Conservation (phyloP, 2,888 invertebrate genomes). For the Phoronis australis region DNA sequence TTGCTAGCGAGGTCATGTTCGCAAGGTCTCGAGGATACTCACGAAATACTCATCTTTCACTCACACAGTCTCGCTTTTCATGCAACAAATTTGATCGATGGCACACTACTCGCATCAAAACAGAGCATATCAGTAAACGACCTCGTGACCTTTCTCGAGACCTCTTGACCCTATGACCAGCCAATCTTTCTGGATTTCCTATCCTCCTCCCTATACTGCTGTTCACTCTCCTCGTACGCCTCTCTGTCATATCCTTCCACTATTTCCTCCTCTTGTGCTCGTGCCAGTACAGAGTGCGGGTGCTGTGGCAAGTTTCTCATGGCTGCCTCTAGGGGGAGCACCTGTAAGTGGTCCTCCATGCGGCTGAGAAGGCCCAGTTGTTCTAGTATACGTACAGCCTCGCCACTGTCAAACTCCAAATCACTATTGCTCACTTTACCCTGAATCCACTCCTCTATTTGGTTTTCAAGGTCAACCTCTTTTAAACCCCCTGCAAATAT, state of each 20-base stretch:
- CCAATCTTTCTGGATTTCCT: conserved; percentile 28
- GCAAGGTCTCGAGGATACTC: too few relatives aligned
- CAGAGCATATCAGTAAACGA: too few relatives aligned
- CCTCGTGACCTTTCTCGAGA: too few relatives aligned
- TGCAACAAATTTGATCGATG: too few relatives aligned
- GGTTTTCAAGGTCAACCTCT: conserved; percentile 23
- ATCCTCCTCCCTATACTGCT: conserved; percentile 36
- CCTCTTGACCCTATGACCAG: conserved; percentile 35
- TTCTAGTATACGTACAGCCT: conserved; percentile 31
- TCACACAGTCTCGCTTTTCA: too few relatives aligned
- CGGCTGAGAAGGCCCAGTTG: conserved; percentile 35
- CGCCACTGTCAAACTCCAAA: conserved; percentile 34
- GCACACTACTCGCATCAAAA: too few relatives aligned
- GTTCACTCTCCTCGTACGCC: conserved; percentile 33
- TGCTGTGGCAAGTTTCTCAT: conserved; percentile 35
- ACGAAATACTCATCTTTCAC: too few relatives aligned
- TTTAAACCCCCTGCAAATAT: conserved; percentile 32
- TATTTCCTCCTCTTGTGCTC: conserved; percentile 33
- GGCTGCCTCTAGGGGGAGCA: conserved; percentile 40
- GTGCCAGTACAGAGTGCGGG: conserved; percentile 29
- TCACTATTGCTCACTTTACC: conserved; percentile 24
- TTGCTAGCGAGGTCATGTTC: too few relatives aligned
- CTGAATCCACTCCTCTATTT: conserved; percentile 37
- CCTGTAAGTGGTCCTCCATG: conserved; percentile 30
- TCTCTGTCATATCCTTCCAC: conserved; percentile 46